Evolutionary conservation across 2,113 vertebrate genomes (phyloP), one percentile per base, ranked within the genome.

Genomic region (Pachycephala philippinensis): DNA sequence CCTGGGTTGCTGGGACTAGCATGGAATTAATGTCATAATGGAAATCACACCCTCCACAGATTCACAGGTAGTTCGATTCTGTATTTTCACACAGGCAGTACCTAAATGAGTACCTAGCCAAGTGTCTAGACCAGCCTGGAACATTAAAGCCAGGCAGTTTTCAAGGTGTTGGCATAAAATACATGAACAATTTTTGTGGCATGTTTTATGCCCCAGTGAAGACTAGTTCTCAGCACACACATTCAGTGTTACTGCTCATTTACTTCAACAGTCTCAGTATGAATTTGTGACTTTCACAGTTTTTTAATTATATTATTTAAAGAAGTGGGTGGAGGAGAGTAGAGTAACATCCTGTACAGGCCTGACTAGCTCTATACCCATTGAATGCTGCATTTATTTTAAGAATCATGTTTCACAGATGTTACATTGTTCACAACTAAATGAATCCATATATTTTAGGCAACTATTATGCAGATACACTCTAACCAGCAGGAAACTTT

Each of bases 321-420:
- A 90, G 53, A 88, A 89, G 49, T 78, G 68, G 72, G 82, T 72
- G 83, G 83, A 89, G 56, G 35, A 84, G 44, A n/a, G 61, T 27
- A 91, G 56, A 80, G 63, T 76, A 95, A 95, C 86, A 93, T 96
- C 92, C 93, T 93, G 87, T 83, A 76, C 83, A 87, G 54, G 54
- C 30, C 74, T 90, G 54, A 89, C 39, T 78, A 82, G 57, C 2
- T 8, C 42, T 66, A 68, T 49, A 76, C 13, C 56, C 92, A 93
- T 42, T 94, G 68, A 95, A 94, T 85, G 84, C 57, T 39, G 61
- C 37, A 80, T 82, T 90, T 89, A 95, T 94, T 97, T 94, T 95
- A 95, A 85, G 89, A 94, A 84, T 65, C 37, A 40, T 64, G 91
- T 87, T 96, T 91, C 93, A 96, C 93, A 96, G 93, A 94, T 78